Conservation (phyloP, 1,140 invertebrate species). For the Lepidostoma basale region DNA sequence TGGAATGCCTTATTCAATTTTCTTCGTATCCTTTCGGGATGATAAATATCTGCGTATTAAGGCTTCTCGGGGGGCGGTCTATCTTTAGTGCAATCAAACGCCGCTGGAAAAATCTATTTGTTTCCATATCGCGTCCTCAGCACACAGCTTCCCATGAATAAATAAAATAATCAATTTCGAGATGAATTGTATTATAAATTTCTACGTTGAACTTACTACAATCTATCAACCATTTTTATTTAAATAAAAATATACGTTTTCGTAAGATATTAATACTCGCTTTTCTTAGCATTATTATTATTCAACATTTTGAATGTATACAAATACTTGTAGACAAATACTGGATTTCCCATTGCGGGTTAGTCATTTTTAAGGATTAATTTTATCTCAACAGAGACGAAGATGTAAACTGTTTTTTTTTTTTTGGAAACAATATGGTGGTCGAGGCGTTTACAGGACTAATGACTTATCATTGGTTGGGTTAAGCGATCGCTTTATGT, state of each 20-base stretch:
- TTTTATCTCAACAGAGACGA: no score
- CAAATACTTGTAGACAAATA: neutral
- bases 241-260: neutral
- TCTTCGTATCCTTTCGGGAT: neutral
- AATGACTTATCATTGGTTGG: no score
- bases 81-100: slow-evolving; percentile 22
- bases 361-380: neutral
- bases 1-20: slow-evolving; percentile 23
- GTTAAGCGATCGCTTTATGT: no score
- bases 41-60: slow-evolving; percentile 25
- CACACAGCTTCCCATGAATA: slow-evolving; percentile 36
- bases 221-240: slow-evolving; percentile 2
- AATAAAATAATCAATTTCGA: slow-evolving; percentile 43
- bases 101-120: slow-evolving; percentile 6
- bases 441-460: no score
- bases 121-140: slow-evolving; percentile 17
- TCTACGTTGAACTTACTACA: neutral
- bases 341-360: neutral
- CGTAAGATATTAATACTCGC: no score
- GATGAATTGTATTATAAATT: neutral
- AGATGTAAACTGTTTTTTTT: no score
- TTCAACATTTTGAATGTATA: neutral
- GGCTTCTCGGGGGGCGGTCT: neutral
- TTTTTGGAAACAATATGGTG: no score
- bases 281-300: no score